phyloP scores from a whole-genome alignment of 1,140 invertebrate species.

The Anastrepha obliqua region DNA sequence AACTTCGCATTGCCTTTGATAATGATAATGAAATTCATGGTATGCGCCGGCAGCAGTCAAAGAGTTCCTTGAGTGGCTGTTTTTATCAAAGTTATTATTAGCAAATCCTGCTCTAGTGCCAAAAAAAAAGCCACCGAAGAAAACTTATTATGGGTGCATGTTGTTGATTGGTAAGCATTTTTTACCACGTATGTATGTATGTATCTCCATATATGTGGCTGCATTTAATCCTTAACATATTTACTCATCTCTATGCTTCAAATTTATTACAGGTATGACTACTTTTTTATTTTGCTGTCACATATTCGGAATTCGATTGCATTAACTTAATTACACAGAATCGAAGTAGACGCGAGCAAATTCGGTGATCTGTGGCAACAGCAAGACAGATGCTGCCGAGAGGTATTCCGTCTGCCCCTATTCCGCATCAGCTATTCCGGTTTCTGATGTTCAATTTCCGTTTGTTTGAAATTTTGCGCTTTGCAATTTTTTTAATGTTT shows the following conservation, averaged over 20 bases:
- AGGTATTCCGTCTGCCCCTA: background rate
- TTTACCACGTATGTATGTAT: background rate
- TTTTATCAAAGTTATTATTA: background rate
- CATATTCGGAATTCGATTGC: background rate
- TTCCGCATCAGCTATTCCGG: background rate
- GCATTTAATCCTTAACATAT: too few relatives aligned
- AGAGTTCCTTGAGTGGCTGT: background rate
- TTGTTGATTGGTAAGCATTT: background rate
- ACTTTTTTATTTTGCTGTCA: background rate
- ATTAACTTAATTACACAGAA: slow-evolving; percentile 33
- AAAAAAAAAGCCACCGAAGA: too few relatives aligned
- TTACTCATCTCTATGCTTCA: too few relatives aligned
- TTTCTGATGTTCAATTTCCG: slow-evolving; percentile 53
- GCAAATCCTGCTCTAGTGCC: background rate
- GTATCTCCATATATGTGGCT: background rate
- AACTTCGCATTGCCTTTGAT: background rate
- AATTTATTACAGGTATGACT: too few relatives aligned
- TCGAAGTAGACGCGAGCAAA: slow-evolving; percentile 3
- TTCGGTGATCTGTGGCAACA: background rate
- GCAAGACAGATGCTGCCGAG: background rate
- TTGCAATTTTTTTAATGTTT: background rate
- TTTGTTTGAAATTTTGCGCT: slow-evolving; percentile 30
- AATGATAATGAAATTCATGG: background rate
- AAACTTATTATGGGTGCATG: background rate
- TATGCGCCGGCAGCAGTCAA: background rate